These are phyloP conservation scores for Ictidomys tridecemlineatus DNA, from an alignment of 2,113 vertebrate species.

Conservation along the genomic window DNA sequence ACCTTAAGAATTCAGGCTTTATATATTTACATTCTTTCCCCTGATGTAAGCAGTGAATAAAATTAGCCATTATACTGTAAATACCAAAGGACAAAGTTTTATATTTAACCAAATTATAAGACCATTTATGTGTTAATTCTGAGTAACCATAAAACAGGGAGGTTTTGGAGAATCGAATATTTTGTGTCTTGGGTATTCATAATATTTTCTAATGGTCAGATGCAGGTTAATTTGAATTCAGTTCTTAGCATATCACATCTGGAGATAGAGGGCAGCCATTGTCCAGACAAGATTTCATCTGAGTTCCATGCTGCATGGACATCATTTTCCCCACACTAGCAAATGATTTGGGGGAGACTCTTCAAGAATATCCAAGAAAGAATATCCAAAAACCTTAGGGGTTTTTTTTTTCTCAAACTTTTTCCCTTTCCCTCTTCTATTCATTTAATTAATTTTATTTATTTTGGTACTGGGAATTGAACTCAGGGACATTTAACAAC, in stretches of 20 bases:
- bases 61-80: neutral
- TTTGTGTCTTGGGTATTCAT: neutral
- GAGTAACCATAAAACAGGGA: neutral
- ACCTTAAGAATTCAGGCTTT: conserved; percentile 18
- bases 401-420: neutral
- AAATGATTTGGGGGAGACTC: neutral
- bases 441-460: too few species aligned
- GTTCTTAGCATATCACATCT: neutral
- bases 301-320: neutral
- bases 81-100: neutral
- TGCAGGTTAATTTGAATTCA: neutral
- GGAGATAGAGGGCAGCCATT: neutral
- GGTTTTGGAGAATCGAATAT: neutral
- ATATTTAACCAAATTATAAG: neutral
- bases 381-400: neutral
- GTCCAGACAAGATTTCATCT: neutral
- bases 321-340: neutral
- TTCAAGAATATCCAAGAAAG: neutral
- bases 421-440: neutral
- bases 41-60: neutral
- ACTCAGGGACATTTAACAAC: too few species aligned
- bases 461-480: too few species aligned
- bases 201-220: neutral
- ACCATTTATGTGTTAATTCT: neutral
- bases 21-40: neutral